phyloP scores from a whole-genome alignment of 2,797 vertebrate genomes.

The Eurystomus glaucurus region DNA sequence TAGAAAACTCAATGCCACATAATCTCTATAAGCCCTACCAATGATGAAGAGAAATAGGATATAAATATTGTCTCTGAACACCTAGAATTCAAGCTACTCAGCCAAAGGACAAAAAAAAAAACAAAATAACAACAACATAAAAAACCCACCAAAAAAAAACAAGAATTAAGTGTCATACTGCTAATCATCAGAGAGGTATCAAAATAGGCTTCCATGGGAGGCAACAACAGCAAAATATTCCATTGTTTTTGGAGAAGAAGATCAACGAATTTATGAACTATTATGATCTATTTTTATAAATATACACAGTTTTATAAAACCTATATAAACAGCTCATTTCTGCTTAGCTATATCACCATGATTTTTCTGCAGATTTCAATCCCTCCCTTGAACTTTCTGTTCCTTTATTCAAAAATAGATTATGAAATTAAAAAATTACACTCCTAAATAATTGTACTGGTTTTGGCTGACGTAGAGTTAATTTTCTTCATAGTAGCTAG shows the following conservation, averaged over 20 bases:
- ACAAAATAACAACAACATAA: background rate
- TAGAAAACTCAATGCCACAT: background rate
- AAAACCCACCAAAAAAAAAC: background rate
- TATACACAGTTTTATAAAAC: background rate
- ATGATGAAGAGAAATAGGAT: background rate
- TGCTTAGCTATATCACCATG: background rate
- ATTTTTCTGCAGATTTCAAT: background rate
- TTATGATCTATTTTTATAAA: background rate
- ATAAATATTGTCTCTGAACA: background rate
- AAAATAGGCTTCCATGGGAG: background rate
- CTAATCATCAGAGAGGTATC: background rate
- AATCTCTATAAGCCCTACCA: background rate
- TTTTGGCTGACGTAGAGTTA: background rate
- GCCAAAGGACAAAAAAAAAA: background rate
- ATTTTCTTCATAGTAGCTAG: background rate
- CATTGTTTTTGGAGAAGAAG: rapidly evolving
- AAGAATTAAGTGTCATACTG: background rate
- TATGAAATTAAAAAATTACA: background rate
- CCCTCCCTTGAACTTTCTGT: background rate
- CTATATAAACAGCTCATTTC: background rate
- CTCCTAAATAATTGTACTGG: background rate
- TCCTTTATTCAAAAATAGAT: background rate
- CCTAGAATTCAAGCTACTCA: background rate
- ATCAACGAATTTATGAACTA: background rate
- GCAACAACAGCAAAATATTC: background rate